Evolutionary conservation across 2,888 invertebrate genomes (phyloP).

Genomic region (Cheilosia scutellata): DNA sequence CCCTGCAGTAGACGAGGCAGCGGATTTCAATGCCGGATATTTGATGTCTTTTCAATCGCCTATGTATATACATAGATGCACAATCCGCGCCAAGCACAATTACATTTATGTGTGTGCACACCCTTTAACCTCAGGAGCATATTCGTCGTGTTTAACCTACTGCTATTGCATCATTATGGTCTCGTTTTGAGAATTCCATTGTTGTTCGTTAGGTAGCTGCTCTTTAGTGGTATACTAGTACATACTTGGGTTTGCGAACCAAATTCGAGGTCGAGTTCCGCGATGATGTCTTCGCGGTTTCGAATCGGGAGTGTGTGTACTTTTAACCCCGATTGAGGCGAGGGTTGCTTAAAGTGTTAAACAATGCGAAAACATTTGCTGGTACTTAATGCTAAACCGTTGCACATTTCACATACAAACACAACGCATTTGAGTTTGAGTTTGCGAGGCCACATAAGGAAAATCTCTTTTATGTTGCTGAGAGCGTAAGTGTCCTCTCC

Average conservation of each 20-base stretch:
- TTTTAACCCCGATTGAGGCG: conserved; percentile 73
- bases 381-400: conserved; percentile 77
- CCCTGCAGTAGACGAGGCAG: conserved; percentile 58
- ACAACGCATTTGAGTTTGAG: conserved; percentile 14
- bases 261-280: conserved; percentile 73
- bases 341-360: conserved; percentile 78
- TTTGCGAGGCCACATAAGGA: conserved; percentile 13
- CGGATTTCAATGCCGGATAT: conserved; percentile 70
- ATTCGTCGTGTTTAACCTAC: conserved; percentile 73
- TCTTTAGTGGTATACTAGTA: conserved; percentile 61
- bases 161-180: conserved; percentile 71
- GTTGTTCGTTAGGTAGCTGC: conserved; percentile 70
- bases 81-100: conserved; percentile 52
- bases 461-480: conserved; percentile 61
- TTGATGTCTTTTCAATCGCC: conserved; percentile 75
- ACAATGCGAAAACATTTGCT: conserved; percentile 79
- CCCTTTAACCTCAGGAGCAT: conserved; percentile 73
- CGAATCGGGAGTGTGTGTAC: conserved; percentile 65
- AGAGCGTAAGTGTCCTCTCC: conserved; percentile 75
- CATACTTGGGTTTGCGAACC: conserved; percentile 44
- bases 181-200: conserved; percentile 61
- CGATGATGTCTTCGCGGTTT: conserved; percentile 67
- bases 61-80: conserved; percentile 48
- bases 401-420: conserved; percentile 76
- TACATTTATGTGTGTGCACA: conserved; percentile 56